Evolutionary conservation across 2,113 vertebrate species (phyloP).

Genomic region (Pardalotus punctatus): DNA sequence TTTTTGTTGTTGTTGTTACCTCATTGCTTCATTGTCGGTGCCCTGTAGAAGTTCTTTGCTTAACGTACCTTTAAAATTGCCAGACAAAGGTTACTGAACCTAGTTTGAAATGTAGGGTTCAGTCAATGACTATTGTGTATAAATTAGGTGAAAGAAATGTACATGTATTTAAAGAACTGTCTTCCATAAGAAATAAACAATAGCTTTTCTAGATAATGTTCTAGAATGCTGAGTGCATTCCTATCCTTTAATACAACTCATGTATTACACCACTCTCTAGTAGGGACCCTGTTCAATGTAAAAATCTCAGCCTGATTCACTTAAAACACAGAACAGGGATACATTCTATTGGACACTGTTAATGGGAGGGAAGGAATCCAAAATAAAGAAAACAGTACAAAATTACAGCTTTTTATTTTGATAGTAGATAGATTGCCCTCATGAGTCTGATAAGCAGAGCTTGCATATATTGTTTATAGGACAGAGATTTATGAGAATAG

Average conservation of each 20-base stretch:
- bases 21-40: background rate
- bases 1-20: background rate
- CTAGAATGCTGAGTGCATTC: background rate
- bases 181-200: background rate
- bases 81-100: background rate
- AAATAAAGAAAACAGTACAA: background rate
- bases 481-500: background rate
- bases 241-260: background rate
- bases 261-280: fast-evolving
- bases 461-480: background rate
- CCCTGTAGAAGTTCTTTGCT: background rate
- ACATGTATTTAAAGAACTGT: background rate
- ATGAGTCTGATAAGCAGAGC: background rate
- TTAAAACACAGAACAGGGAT: background rate
- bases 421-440: background rate
- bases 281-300: background rate
- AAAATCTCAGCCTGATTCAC: background rate
- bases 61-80: background rate
- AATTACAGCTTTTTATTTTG: background rate
- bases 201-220: background rate
- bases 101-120: background rate
- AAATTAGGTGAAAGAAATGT: background rate
- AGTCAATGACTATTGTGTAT: background rate
- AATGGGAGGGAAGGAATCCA: background rate
- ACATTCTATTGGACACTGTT: background rate